Conservation (phyloP, 2,797 vertebrate genomes). For the Allobates femoralis region DNA sequence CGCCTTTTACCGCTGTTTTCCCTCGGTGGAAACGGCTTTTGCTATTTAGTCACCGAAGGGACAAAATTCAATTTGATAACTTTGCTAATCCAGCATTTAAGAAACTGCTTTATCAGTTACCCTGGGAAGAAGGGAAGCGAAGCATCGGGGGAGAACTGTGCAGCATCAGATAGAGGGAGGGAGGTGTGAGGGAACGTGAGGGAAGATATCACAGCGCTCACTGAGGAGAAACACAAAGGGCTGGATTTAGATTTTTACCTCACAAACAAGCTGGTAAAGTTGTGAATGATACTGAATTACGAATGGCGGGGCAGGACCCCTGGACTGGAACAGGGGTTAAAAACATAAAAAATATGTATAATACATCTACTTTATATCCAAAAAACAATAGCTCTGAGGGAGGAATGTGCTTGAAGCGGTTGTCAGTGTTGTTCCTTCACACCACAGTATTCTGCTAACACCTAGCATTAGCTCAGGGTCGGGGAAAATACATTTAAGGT, state of each 20-base stretch:
- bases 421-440: neutral
- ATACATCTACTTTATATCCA: no score
- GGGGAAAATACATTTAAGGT: neutral
- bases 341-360: neutral
- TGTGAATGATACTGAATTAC: neutral
- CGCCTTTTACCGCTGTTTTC: neutral
- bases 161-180: slow-evolving; percentile 39
- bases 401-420: neutral
- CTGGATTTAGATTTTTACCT: neutral
- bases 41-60: slow-evolving; percentile 46
- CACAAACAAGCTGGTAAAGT: neutral
- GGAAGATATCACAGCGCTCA: neutral
- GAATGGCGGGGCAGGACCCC: neutral
- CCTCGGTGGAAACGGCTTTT: slow-evolving; percentile 10
- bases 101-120: slow-evolving; percentile 62
- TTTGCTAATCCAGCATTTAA: slow-evolving; percentile 57
- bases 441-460: neutral
- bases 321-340: neutral
- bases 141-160: slow-evolving; percentile 2
- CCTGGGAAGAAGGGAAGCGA: slow-evolving; percentile 43
- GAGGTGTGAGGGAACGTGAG: slow-evolving; percentile 8
- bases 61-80: slow-evolving; percentile 59
- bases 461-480: neutral
- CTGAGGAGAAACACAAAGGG: neutral
- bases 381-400: neutral